phyloP scores from a whole-genome alignment of 2,113 vertebrate species.

The Gymnocephalus cernua region DNA sequence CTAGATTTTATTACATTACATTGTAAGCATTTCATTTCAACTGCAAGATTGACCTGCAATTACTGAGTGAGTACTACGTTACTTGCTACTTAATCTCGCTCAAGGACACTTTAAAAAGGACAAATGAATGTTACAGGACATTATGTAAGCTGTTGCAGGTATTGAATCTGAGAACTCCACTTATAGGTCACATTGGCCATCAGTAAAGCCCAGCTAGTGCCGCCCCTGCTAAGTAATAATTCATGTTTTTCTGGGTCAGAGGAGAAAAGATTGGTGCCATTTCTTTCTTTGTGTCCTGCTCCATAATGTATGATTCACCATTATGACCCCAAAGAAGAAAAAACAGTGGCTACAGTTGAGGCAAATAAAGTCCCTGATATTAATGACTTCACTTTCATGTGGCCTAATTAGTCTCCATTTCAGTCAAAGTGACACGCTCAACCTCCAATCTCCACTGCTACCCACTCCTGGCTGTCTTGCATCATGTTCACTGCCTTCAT shows the following conservation, averaged over 20 bases:
- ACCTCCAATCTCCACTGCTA: slow-evolving; percentile 33
- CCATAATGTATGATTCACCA: slow-evolving; percentile 20
- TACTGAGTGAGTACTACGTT: background rate
- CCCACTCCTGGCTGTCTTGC: slow-evolving; percentile 50
- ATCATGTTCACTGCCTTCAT: slow-evolving; percentile 56
- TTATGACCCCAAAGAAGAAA: slow-evolving; percentile 1
- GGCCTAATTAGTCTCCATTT: slow-evolving; percentile 58
- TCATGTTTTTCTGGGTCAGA: slow-evolving; percentile 59
- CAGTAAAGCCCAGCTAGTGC: slow-evolving; percentile 5
- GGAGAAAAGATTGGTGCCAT: slow-evolving; percentile 5
- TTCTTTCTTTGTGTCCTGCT: background rate
- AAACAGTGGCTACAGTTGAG: slow-evolving; percentile 6
- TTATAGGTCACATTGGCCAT: slow-evolving; percentile 8
- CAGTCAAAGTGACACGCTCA: slow-evolving; percentile 47
- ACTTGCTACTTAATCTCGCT: background rate
- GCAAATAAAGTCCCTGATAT: slow-evolving; percentile 25
- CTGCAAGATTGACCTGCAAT: background rate
- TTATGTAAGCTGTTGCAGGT: slow-evolving; percentile 14
- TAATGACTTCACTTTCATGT: slow-evolving; percentile 44
- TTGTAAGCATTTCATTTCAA: background rate
- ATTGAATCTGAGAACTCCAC: background rate
- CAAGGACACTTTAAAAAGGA: slow-evolving; percentile 24
- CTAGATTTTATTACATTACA: background rate
- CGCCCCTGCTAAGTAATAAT: slow-evolving; percentile 38
- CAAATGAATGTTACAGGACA: slow-evolving; percentile 35